These are phyloP conservation scores for Aurelia coerulea DNA, from an alignment of 30 jellyfish, hydroid and myxozoan genomes.

Conservation along the genomic window DNA sequence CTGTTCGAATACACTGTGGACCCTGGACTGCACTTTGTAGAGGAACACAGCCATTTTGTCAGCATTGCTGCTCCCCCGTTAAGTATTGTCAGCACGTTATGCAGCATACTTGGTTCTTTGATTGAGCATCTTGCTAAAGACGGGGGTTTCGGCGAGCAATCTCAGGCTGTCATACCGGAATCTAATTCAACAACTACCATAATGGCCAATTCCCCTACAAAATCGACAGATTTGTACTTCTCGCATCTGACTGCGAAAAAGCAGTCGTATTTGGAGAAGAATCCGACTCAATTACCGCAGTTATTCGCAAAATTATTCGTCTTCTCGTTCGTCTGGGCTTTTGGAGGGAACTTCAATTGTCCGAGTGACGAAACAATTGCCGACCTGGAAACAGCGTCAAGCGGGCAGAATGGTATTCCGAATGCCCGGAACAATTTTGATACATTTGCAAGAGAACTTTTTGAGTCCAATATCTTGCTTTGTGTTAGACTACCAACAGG, in stretches of 20 bases:
- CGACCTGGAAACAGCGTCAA: conserved; percentile 49
- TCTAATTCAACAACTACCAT: not conserved
- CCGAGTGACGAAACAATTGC: conserved; percentile 84
- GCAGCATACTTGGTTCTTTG: conserved; percentile 73
- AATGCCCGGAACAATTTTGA: conserved; percentile 73
- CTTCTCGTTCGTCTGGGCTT: conserved; percentile 85
- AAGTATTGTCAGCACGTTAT: conserved; percentile 71
- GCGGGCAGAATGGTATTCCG: conserved; percentile 12
- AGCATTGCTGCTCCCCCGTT: conserved; percentile 69
- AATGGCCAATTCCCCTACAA: conserved; percentile 13
- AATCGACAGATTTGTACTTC: conserved; percentile 10
- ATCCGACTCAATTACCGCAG: conserved; percentile 63
- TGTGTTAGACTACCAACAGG: conserved; percentile 82
- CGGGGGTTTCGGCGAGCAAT: conserved; percentile 82
- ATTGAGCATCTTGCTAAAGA: conserved; percentile 42
- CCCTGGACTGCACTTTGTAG: conserved; percentile 72
- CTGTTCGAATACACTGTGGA: conserved; percentile 84
- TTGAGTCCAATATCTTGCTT: conserved; percentile 58
- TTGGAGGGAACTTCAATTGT: conserved; percentile 86
- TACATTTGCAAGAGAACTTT: conserved; percentile 65
- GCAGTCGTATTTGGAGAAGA: conserved; percentile 44
- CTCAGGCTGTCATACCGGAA: conserved; percentile 33
- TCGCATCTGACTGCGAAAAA: conserved; percentile 25
- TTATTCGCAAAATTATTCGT: conserved; percentile 63
- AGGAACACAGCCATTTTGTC: conserved; percentile 49